Base-by-base conservation (phyloP, 1,140 invertebrate genomes). In the Nylanderia fulva region DNA sequence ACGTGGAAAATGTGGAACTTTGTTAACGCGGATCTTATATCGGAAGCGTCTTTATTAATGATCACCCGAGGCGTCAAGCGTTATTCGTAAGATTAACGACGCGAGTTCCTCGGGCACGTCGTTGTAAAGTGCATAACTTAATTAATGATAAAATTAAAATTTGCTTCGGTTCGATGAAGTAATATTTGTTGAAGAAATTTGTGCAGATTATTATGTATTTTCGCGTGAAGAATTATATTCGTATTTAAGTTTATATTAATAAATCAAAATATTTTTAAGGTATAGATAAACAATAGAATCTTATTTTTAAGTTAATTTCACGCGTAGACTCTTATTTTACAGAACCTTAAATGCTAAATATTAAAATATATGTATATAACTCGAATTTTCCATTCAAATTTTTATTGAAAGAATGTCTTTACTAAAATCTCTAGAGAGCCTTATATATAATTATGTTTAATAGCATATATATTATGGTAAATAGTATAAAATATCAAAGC, bases 1-100 rank as follows among this genome's bases (percentile, higher is more conserved):
- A 63, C 77, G 60, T 33, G 77, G 77, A 82, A 82, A 82, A 82
- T 24, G 77, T n/a, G 52, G 13, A 82, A 82, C 66, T 82, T 82
- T 82, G 77, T 82, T 82, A 72, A 71, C 77, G 52, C 52, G 77
- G 66, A 82, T 82, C 77, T 82, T 82, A 64, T 82, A 82, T 82
- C 77, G 77, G 77, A 82, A 82, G 77, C 77, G 77, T 82, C 77
- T 82, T 82, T 82, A 82, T 82, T 82, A 82, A 82, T 82, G 77
- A 82, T 82, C 66, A 71, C 33, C 36, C 36, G 66, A 36, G 77
- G 77, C 66, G 66, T 82, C 77, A 72, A 82, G 77, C 77, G 66
- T 58, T 82, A 82, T 82, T 72, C 77, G 36, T 82, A 82, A 82
- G 77, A 82, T 82, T 82, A 82, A 82, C 77, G 77, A 82, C 66